These are phyloP conservation scores for Cheiracanthium punctorium DNA, from an alignment of 2,888 invertebrate species.

Conservation along the genomic window DNA sequence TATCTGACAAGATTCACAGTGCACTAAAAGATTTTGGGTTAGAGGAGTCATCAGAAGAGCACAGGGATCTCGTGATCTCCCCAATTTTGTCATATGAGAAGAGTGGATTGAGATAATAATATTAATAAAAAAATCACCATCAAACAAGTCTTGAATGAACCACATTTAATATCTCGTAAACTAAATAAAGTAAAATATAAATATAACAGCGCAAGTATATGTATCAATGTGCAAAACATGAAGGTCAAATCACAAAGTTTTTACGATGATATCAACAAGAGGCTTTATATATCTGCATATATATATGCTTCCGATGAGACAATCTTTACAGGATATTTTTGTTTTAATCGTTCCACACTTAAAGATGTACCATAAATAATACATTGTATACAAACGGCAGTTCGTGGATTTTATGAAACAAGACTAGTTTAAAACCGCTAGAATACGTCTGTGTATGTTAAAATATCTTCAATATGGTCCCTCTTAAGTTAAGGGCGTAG, in stretches of 20 bases:
- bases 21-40: too few relatives aligned
- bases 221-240: constrained; percentile 69
- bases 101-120: too few relatives aligned
- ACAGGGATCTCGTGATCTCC: too few relatives aligned
- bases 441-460: constrained; percentile 38
- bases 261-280: constrained; percentile 61
- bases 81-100: too few relatives aligned
- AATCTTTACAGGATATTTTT: constrained; percentile 41
- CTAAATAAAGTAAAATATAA: constrained; percentile 67
- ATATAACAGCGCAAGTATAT: constrained; percentile 66
- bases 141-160: constrained; percentile 35
- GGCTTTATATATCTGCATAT: too few relatives aligned
- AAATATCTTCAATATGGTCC: constrained; percentile 64
- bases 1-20: too few relatives aligned
- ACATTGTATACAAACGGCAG: constrained; percentile 59
- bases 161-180: constrained; percentile 65
- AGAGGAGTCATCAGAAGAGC: too few relatives aligned
- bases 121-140: too few relatives aligned
- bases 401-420: constrained; percentile 28
- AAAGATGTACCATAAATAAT: constrained; percentile 43
- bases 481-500: constrained; percentile 28
- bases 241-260: constrained; percentile 65
- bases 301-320: constrained; percentile 4
- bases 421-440: constrained; percentile 67
- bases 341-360: constrained; percentile 32